phyloP scores from a whole-genome alignment of 1,140 invertebrate genomes.

The Homarus americanus region DNA sequence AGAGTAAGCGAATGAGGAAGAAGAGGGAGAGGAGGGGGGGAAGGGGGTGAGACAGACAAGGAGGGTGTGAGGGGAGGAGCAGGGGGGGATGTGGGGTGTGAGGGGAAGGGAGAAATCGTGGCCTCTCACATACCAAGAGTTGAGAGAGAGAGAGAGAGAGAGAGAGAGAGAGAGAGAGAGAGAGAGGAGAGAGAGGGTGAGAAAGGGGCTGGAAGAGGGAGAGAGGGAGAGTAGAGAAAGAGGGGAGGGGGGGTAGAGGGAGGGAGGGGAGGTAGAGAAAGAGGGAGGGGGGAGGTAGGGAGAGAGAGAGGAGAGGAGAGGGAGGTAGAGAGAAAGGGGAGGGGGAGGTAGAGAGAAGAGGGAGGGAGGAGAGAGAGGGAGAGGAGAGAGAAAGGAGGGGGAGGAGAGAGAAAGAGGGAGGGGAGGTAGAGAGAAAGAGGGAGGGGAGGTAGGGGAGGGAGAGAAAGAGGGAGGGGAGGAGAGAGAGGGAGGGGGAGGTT shows the following conservation, averaged over 20 bases:
- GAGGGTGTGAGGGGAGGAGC: neutral
- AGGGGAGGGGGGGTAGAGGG: constrained; percentile 13
- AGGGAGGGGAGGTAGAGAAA: constrained; percentile 4
- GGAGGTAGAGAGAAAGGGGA: neutral
- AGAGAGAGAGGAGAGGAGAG: neutral
- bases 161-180: constrained; percentile 3
- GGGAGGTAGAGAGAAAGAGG: neutral
- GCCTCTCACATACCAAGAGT: neutral
- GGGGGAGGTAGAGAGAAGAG: neutral
- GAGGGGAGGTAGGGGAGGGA: too few relatives aligned
- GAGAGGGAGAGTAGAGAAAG: constrained; percentile 4
- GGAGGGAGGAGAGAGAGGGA: neutral
- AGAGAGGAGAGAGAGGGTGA: constrained; percentile 9
- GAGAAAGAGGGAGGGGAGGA: too few relatives aligned
- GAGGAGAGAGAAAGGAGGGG: neutral
- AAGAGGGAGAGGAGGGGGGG: neutral
- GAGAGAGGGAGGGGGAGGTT: neutral
- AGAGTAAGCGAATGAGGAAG: too few relatives aligned
- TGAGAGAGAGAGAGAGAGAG: neutral
- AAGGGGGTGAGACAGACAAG: neutral
- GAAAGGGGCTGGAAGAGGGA: constrained; percentile 1
- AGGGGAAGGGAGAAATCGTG: neutral
- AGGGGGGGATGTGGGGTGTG: neutral
- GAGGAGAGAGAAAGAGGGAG: neutral
- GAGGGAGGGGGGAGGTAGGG: neutral